Base-by-base conservation (phyloP, 2,888 invertebrate genomes). In the Acanthosepion pharaonis region DNA sequence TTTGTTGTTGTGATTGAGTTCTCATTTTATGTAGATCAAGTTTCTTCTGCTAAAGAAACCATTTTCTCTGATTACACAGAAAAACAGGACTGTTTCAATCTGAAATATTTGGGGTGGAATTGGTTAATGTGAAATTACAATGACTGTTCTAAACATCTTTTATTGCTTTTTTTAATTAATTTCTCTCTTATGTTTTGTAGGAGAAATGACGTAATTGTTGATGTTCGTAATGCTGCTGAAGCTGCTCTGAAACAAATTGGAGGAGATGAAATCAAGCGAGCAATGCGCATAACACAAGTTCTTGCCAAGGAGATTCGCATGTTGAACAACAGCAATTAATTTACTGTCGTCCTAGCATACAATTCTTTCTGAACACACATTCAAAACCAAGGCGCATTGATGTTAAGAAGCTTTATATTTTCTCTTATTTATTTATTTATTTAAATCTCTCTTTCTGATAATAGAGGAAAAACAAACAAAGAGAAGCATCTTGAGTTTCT, bases 131-230 rank as follows among this genome's bases (percentile, higher is more conserved):
- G 8, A 11, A 51, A 51, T 51, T 8, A 51, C 51, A 51, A 51
- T 11, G 0, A 15, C 15, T 51, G 25, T 33, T 53, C 28, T 42
- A 8, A 53, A 11, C 33, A 6, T 23, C 4, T 18, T 94, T 55
- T 20, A 1, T 18, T 55, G 5, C 33, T 23, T 3, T 78, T n/a
- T 33, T 78, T 78, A 11, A 33, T n/a, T 78, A 78, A 78, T 78
- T n/a, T n/a, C 1, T 23, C 20, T 23, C 5, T 23, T 15, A 94
- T 48, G 11, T 51, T 94, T 95, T 96, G 1, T 96, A 97, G 97
- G 97, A 94, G 97, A 92, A 97, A 97, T 95, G 97, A 97, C 95
- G 96, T 96, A 94, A 97, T 97, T 15, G 96, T 97, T 11, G 95
- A 95, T 94, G 97, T 97, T 49, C 94, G 97, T 92, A 96, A 96